Base-by-base conservation (phyloP, 35 echinoderm and acorn worm genomes). In the Nesometra sesokonis region DNA sequence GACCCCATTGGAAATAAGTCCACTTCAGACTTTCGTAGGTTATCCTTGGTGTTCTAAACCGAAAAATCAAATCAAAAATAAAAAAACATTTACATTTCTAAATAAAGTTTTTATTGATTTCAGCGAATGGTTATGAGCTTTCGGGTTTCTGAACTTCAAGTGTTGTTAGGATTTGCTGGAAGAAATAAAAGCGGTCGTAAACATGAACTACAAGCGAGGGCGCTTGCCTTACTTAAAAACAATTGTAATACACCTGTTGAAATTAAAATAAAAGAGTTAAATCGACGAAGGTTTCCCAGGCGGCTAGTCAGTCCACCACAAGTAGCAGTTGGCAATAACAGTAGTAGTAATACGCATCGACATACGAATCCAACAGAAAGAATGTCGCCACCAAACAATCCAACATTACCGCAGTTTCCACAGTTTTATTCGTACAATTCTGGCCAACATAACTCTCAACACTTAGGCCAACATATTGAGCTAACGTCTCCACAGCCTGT, bases 121-220 rank as follows among this genome's bases (percentile, higher is more conserved):
- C 92, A 99, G 96, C 96, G 94, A 82, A 99, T 99, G 96, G 82
- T 99, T 57, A 94, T 93, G 82, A 99, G 96, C 87, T 99, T 99
- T 77, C 81, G 96, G n/a, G 96, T 94, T 33, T 89, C 96, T 4
- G 96, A 99, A 77, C 88, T 99, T n/a, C 96, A 99, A 86, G 96
- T 99, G 29, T 86, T 99, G 35, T 77, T 99, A 46, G 96, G 96
- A 77, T 99, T 94, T 89, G 96, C 96, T 29, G 96, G 96, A 57
- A 91, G 92, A 46, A 99, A 99, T 34, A 99, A 99, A 83, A 94
- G 92, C 83, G 96, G 93, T 32, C 87, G 93, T 32, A 99, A 99
- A 88, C 96, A 99, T 92, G 96, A 99, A 92, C 96, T 99, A 30
- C 96, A 99, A 79, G 90, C 90, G 37, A 89, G 96, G 84, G 93